A percentile compares a stretch with the other conserved stretches of the same genome.
These are phyloP conservation scores for Melanophora roralis DNA, from an alignment of 2,888 invertebrate genomes.

Conservation along the genomic window DNA sequence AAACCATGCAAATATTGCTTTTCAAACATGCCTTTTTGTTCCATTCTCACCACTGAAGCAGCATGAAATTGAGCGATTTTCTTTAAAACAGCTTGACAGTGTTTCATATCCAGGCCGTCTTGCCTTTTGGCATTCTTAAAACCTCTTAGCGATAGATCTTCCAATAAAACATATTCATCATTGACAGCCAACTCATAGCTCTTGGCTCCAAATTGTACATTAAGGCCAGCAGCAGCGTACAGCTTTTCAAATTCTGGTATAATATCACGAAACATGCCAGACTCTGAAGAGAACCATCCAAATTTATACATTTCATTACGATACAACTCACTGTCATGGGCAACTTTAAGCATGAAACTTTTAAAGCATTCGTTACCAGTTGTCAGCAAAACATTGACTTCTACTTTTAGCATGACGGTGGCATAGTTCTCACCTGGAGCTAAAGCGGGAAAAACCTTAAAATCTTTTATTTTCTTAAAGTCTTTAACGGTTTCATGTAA, in stretches of 20 bases:
- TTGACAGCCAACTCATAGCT: conserved; percentile 61
- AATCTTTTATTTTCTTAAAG: conserved; percentile 64
- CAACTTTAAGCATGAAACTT: conserved; percentile 72
- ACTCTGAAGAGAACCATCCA: conserved; percentile 68
- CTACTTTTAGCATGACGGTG: conserved; percentile 68
- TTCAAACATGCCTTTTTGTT: conserved; percentile 62
- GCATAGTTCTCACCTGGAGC: conserved; percentile 71
- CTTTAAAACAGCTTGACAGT: conserved; percentile 68
- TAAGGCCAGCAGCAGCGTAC: conserved; percentile 66
- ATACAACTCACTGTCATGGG: conserved; percentile 64
- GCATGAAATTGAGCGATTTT: conserved; percentile 74
- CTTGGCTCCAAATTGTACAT: conserved; percentile 67
- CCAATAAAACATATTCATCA: conserved; percentile 66
- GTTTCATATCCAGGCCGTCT: conserved; percentile 67
- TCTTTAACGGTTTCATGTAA: conserved; percentile 62
- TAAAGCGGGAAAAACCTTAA: conserved; percentile 65
- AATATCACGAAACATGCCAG: conserved; percentile 67
- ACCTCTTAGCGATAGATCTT: conserved; percentile 66
- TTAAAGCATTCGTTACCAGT: conserved; percentile 28
- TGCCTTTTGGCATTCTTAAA: conserved; percentile 70
- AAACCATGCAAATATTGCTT: conserved; percentile 43
- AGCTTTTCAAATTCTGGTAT: conserved; percentile 70
- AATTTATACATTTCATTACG: conserved; percentile 62
- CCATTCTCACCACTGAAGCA: conserved; percentile 69
- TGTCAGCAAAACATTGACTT: conserved; percentile 64